A percentile compares a stretch with the other conserved stretches of the same genome.
phyloP scores from a whole-genome alignment of 64 coral and sea anemone genomes.

The Pachyseris speciosa region DNA sequence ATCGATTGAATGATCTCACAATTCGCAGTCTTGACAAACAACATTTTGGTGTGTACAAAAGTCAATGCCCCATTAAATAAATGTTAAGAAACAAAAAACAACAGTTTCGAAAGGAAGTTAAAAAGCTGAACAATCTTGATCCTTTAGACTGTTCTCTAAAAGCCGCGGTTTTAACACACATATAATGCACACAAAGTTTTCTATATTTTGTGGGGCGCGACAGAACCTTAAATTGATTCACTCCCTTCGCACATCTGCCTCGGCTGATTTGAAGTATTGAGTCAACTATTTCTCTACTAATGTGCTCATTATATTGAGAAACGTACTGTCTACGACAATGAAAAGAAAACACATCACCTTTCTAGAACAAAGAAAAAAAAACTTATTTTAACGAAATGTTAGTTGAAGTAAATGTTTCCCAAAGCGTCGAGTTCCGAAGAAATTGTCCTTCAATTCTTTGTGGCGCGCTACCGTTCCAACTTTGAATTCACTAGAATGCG shows the following conservation, averaged over 20 bases:
- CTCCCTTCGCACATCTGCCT: conserved; percentile 8
- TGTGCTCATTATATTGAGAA: conserved; percentile 41
- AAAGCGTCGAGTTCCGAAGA: not conserved
- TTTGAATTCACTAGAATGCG: not conserved
- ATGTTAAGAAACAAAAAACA: not conserved
- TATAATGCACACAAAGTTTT: conserved; percentile 26
- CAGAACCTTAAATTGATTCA: conserved; percentile 7
- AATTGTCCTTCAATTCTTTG: not conserved
- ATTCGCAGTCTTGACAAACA: not conserved
- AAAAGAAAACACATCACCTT: not conserved
- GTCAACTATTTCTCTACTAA: conserved; percentile 15
- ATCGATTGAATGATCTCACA: not conserved
- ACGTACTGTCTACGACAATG: conserved; percentile 18
- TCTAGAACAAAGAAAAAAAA: not conserved
- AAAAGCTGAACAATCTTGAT: not conserved
- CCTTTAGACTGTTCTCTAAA: not conserved
- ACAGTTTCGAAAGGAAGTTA: not conserved
- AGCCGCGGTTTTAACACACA: conserved; percentile 31
- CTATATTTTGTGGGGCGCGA: conserved; percentile 22
- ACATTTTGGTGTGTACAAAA: not conserved
- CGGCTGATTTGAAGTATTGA: not conserved
- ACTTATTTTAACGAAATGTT: not conserved
- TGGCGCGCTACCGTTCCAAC: too few species aligned
- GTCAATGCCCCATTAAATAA: not conserved
- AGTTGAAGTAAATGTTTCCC: not conserved